These are phyloP conservation scores for Heliocidaris tuberculata DNA, from an alignment of 35 echinoderm and acorn worm species.

Conservation along the genomic window DNA sequence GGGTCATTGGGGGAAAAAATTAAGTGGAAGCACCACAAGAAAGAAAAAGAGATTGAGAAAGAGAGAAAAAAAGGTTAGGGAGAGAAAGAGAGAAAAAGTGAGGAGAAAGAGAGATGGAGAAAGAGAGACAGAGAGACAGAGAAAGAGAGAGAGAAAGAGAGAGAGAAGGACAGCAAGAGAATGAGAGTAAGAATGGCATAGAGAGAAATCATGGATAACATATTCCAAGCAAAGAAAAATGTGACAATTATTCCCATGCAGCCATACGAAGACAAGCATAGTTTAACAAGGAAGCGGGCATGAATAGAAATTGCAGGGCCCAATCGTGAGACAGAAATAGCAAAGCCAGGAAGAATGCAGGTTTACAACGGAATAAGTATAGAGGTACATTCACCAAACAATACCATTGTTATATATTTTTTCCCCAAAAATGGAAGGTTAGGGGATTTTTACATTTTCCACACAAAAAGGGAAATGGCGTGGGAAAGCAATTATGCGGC, in stretches of 20 bases:
- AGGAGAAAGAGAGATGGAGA: too few relatives aligned
- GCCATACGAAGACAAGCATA: neutral
- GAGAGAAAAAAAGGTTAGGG: too few relatives aligned
- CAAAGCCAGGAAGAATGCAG: neutral
- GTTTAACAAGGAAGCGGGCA: neutral
- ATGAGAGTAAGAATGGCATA: neutral
- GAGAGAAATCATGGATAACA: slow-evolving; percentile 11
- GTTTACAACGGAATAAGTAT: neutral
- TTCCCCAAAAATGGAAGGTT: neutral
- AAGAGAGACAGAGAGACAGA: slow-evolving; percentile 10
- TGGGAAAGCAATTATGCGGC: neutral
- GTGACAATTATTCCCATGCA: neutral
- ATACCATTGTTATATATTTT: neutral
- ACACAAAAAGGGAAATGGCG: neutral
- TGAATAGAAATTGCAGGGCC: neutral
- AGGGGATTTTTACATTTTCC: neutral
- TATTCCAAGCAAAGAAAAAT: neutral
- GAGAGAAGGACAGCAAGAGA: neutral
- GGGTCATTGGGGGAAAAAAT: neutral
- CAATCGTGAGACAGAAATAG: neutral
- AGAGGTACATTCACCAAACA: neutral
- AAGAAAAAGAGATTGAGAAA: neutral
- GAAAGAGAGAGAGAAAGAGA: neutral
- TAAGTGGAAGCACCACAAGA: slow-evolving; percentile 25
- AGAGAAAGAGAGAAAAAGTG: too few relatives aligned